Conservation (phyloP, 2,113 vertebrate species). For the Rallus limicola region DNA sequence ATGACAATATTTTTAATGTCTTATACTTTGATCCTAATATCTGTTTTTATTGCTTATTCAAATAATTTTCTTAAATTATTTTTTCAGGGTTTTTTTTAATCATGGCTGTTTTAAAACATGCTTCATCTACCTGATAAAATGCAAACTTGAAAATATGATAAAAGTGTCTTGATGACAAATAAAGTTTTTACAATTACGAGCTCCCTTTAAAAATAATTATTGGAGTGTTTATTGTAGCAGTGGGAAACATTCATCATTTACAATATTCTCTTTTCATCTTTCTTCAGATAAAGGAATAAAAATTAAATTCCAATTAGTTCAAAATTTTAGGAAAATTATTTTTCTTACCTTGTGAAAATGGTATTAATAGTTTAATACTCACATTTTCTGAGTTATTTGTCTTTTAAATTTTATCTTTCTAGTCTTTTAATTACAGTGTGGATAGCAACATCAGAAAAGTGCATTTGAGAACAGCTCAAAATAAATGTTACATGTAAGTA, state of each 20-base stretch:
- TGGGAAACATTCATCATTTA: background rate
- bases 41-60: background rate
- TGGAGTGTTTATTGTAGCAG: background rate
- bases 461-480: background rate
- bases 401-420: background rate
- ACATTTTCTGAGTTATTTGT: background rate
- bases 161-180: background rate
- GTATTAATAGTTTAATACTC: background rate
- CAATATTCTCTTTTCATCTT: background rate
- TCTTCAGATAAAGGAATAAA: background rate
- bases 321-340: background rate
- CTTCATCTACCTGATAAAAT: background rate
- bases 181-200: background rate
- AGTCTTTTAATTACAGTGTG: background rate
- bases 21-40: background rate
- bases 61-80: background rate
- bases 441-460: background rate
- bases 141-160: background rate
- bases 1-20: background rate
- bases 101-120: background rate
- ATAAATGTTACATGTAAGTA: background rate
- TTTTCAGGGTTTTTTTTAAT: background rate
- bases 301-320: background rate
- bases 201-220: background rate
- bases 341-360: background rate